Percentiles rank a stretch among this genome's conserved stretches.
phyloP scores from a whole-genome alignment of 2,888 invertebrate species.

The Clanis bilineata region DNA sequence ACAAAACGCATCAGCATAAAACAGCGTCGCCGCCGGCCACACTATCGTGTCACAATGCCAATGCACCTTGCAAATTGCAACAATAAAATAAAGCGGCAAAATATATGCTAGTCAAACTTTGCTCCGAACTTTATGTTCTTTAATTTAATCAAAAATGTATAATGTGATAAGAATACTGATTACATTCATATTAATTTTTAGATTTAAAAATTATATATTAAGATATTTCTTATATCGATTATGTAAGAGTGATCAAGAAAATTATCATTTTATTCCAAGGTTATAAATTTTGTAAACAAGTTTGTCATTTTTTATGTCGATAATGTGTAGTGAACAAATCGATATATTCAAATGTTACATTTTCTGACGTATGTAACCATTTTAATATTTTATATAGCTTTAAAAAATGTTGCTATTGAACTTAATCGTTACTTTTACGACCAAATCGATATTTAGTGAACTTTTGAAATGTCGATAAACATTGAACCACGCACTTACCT shows the following conservation, averaged over 20 bases:
- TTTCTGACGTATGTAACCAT: neutral
- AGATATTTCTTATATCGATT: too few relatives aligned
- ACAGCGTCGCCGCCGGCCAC: conserved; percentile 32
- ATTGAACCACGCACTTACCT: conserved; percentile 59
- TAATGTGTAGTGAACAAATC: too few relatives aligned
- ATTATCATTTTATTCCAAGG: too few relatives aligned
- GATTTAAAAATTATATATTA: too few relatives aligned
- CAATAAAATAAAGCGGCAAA: conserved; percentile 77
- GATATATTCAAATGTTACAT: too few relatives aligned
- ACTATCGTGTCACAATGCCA: conserved; percentile 28
- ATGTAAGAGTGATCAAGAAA: too few relatives aligned
- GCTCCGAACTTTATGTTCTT: conserved; percentile 15
- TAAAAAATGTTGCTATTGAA: neutral
- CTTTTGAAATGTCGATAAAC: neutral
- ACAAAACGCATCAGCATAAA: conserved; percentile 67
- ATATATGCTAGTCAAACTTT: conserved; percentile 63
- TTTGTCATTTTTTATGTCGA: too few relatives aligned
- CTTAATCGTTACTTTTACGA: neutral
- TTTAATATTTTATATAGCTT: neutral
- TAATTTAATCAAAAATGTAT: neutral
- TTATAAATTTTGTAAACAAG: too few relatives aligned
- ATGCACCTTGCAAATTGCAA: conserved; percentile 44
- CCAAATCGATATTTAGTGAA: neutral
- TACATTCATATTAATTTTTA: too few relatives aligned
- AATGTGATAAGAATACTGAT: neutral